Base-by-base conservation (phyloP, 2,797 vertebrate species). In the Mallotus villosus region DNA sequence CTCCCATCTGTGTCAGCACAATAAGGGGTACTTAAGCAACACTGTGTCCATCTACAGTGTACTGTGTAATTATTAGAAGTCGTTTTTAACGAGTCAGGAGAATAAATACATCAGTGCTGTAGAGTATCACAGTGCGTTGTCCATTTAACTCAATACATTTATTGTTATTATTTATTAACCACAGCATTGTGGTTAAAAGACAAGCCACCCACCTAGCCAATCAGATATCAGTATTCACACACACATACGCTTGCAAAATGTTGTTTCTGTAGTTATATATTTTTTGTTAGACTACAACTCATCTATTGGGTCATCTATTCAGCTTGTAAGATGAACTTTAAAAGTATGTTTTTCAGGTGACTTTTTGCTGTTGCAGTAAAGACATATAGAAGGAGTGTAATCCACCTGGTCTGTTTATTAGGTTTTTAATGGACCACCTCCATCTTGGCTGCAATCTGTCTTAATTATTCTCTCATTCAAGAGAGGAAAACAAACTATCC, bases 261-360 rank as follows among this genome's bases (percentile, higher is more conserved):
- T 87, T 87, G 92, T 91, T 92, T 92, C 90, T 87, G 81, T 89
- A 84, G 91, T 89, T 83, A 80, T 82, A 34, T 34, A 0, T 34
- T 34, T 8, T 5, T 84, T 68, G 66, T 67, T 55, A 75, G 74
- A 75, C 76, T 73, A 69, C 65, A 32, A 41, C 82, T 78, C 51
- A 81, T 86, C 68, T 74, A 37, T 83, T 62, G 70, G 79, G 75
- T 88, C 78, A 29, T 29, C 27, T 29, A 29, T 29, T 29, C 27
- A 29, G 27, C 27, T 29, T 29, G 83, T 63, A 71, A 72, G 84
- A 79, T 72, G 68, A 77, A 71, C 79, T 74, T 70, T 79, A 72
- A 34, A 77, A 79, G 65, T 74, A 29, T 61, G 64, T 74, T 24
- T 82, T 72, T 73, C n/a, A 51, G 80, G 73, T 83, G 80, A 67